These are phyloP conservation scores for Globicephala melas DNA, from an alignment of 2,113 vertebrate species.

Conservation along the genomic window DNA sequence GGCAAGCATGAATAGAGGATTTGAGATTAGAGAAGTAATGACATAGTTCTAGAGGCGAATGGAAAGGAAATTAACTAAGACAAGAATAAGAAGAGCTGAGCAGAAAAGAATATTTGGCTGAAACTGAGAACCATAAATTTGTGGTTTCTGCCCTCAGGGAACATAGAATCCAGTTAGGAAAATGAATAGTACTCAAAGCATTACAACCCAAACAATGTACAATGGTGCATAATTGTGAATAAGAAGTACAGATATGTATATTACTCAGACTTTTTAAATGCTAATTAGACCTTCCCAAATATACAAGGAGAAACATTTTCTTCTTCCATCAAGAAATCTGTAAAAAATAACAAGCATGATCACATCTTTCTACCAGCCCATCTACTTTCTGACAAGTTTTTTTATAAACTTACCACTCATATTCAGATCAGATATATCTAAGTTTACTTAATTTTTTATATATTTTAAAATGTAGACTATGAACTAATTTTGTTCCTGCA, in stretches of 20 bases:
- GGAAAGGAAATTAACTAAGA: slow-evolving; percentile 14
- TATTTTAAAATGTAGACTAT: neutral
- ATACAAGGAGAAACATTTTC: neutral
- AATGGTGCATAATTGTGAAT: neutral
- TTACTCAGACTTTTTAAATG: neutral
- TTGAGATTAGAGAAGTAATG: neutral
- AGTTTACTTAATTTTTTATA: neutral
- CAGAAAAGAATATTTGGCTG: slow-evolving; percentile 31
- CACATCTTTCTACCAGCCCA: neutral
- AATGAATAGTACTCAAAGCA: neutral
- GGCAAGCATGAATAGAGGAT: neutral
- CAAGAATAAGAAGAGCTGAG: slow-evolving; percentile 40
- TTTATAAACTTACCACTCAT: neutral
- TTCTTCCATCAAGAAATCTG: neutral
- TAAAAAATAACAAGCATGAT: neutral
- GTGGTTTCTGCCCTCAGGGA: slow-evolving; percentile 48
- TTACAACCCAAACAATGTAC: slow-evolving; percentile 31
- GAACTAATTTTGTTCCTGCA: neutral
- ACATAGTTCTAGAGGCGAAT: neutral
- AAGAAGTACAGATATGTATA: neutral
- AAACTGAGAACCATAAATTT: slow-evolving; percentile 50
- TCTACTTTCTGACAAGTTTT: neutral
- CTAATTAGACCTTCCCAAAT: slow-evolving; percentile 1
- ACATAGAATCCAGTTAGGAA: slow-evolving; percentile 47
- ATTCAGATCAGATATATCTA: neutral